phyloP scores from a whole-genome alignment of 2,888 invertebrate species.

The Drosophila pseudotakahashii region DNA sequence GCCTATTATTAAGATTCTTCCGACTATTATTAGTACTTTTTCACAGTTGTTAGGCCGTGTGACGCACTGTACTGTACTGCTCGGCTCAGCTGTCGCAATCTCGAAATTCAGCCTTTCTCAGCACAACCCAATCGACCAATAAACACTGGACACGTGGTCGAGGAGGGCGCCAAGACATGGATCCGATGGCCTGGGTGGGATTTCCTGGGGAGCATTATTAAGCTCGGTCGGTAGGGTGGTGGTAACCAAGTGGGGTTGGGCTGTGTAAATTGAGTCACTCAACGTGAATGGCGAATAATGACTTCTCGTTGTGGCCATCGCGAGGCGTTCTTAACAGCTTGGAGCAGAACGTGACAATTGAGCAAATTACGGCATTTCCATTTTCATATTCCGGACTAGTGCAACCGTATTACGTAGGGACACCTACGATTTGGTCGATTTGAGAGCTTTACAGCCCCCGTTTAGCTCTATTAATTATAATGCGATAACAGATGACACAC shows the following conservation, averaged over 20 bases:
- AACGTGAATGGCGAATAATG: slow-evolving; percentile 25
- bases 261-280: slow-evolving; percentile 37
- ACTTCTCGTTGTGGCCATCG: slow-evolving; percentile 10
- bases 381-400: slow-evolving; percentile 20
- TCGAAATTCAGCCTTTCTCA: slow-evolving; percentile 11
- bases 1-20: slow-evolving; percentile 1
- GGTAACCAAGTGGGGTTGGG: neutral
- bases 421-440: neutral
- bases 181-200: slow-evolving; percentile 13
- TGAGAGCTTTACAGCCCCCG: slow-evolving; percentile 1
- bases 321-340: slow-evolving; percentile 29
- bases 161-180: neutral
- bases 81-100: slow-evolving; percentile 1
- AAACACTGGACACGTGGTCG: slow-evolving; percentile 23
- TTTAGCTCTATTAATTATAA: neutral
- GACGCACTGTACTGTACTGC: slow-evolving; percentile 13
- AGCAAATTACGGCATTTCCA: slow-evolving; percentile 38
- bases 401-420: slow-evolving; percentile 15
- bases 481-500: slow-evolving; percentile 4
- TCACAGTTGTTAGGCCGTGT: neutral
- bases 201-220: slow-evolving; percentile 14
- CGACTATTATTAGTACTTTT: neutral
- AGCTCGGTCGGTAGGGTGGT: neutral
- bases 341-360: slow-evolving; percentile 41
- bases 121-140: slow-evolving; percentile 17